Evolutionary conservation across 1,140 invertebrate genomes (phyloP).

Genomic region (Elysia chlorotica): DNA sequence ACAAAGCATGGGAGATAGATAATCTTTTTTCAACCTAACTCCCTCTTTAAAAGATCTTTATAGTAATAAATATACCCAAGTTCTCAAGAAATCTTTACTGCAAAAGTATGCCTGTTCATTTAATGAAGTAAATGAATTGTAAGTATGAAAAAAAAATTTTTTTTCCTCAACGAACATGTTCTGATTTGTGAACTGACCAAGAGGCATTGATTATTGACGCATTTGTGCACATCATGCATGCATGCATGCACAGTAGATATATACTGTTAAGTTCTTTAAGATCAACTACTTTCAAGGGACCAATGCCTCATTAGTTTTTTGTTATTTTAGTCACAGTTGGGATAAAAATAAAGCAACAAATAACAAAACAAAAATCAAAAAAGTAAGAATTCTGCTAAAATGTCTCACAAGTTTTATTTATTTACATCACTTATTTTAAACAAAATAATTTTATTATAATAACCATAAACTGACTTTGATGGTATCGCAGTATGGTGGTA

Average conservation of each 20-base stretch:
- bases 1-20: too few relatives aligned
- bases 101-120: background rate
- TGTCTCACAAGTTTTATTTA: conserved; percentile 16
- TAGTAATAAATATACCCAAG: too few relatives aligned
- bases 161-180: background rate
- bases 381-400: background rate
- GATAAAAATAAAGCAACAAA: background rate
- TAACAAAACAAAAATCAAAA: background rate
- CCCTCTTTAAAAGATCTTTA: too few relatives aligned
- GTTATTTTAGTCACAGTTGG: background rate
- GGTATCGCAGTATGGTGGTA: conserved; percentile 3
- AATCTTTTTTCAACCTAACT: too few relatives aligned
- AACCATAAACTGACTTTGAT: too few relatives aligned
- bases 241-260: background rate
- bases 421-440: background rate
- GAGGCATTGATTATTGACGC: background rate
- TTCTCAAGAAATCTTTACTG: background rate
- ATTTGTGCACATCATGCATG: background rate
- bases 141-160: background rate
- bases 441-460: too few relatives aligned
- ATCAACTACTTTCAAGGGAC: background rate
- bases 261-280: background rate
- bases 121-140: background rate
- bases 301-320: background rate
- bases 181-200: background rate